Percentiles rank a stretch among this genome's conserved stretches.
Evolutionary conservation across 2,113 vertebrate genomes (phyloP).

Genomic region (Oryzias melastigma): DNA sequence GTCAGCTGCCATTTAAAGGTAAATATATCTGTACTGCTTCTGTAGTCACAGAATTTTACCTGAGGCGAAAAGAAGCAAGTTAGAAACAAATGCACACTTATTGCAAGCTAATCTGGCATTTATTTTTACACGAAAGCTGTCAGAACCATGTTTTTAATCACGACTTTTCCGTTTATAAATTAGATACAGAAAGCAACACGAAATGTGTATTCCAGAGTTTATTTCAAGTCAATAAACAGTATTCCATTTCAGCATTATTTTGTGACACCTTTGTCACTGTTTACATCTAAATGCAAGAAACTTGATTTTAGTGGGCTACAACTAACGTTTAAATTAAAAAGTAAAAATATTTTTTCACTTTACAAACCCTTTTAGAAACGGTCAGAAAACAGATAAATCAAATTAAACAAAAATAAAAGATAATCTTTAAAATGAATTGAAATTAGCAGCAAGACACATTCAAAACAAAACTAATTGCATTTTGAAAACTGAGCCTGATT

Average conservation of each 20-base stretch:
- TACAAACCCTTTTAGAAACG: constrained; percentile 3
- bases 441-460: not conserved
- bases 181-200: not conserved
- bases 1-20: constrained; percentile 1
- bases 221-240: not conserved
- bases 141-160: not conserved
- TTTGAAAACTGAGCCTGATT: constrained; percentile 32
- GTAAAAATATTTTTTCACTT: not conserved
- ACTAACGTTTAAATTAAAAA: not conserved
- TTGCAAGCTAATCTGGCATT: constrained; percentile 4
- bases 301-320: not conserved
- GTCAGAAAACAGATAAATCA: constrained; percentile 3
- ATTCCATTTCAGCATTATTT: not conserved
- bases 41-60: constrained; percentile 16
- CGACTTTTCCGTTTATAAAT: not conserved
- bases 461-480: constrained; percentile 16
- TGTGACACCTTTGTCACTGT: not conserved
- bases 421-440: not conserved
- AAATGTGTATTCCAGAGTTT: not conserved
- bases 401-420: not conserved
- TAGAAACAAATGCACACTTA: constrained; percentile 9
- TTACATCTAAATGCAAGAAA: too few species aligned
- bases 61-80: not conserved
- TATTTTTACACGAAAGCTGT: not conserved
- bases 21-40: constrained; percentile 7